Conservation (phyloP, 2,113 vertebrate species). For the Erythrocercus mccallii region DNA sequence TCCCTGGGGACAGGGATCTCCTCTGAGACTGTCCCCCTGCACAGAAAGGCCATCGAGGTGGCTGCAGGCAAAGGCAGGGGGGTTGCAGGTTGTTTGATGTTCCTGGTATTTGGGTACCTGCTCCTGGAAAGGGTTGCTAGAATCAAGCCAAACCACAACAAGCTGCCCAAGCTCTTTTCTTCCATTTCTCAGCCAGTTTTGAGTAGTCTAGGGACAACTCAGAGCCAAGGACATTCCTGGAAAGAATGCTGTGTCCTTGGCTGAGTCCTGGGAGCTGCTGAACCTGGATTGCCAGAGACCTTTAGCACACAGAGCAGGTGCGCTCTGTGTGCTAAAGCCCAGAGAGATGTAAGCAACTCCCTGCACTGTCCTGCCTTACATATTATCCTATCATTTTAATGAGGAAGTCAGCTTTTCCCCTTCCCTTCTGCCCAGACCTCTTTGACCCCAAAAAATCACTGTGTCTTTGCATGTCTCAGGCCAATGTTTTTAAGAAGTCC, state of each 20-base stretch:
- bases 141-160: background rate
- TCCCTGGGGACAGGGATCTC: background rate
- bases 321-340: background rate
- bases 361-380: background rate
- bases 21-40: background rate
- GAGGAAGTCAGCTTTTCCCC: background rate
- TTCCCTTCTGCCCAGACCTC: background rate
- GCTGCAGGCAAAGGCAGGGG: background rate
- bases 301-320: too few species aligned
- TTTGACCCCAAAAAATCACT: background rate
- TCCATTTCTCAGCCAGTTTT: background rate
- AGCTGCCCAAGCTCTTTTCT: background rate
- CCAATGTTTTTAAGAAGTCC: background rate
- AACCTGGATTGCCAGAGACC: background rate
- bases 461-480: background rate
- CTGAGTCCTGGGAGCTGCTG: background rate
- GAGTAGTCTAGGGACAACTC: background rate
- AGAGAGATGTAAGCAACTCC: background rate
- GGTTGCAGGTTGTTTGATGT: background rate
- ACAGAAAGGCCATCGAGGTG: fast-evolving
- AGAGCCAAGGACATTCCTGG: conserved; percentile 1
- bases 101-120: background rate
- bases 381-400: background rate
- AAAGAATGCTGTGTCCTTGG: background rate
- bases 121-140: background rate